Base-by-base conservation (phyloP, 2,888 invertebrate species). In the Cantharis nigra region DNA sequence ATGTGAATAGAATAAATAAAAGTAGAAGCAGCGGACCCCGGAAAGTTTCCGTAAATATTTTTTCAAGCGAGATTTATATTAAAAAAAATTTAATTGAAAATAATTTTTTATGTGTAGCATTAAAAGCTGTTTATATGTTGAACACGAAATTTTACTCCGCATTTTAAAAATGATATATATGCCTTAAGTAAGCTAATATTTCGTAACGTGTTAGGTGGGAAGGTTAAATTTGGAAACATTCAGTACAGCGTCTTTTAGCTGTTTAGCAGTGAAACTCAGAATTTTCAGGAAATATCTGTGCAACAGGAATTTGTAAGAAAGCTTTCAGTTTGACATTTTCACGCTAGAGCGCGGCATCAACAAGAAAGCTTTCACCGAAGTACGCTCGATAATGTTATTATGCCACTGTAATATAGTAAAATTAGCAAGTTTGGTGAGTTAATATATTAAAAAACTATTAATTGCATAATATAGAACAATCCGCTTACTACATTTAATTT, bases 211-310 rank as follows among this genome's bases (percentile, higher is more conserved):
- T 67, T 67, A 67, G 20, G 49, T 49, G n/a, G 49, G 2, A 49
- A 23, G 20, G n/a, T 67, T 67, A 67, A 23, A 67, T 67, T 49
- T 14, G 11, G n/a, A 67, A 23, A 67, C 23, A 49, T 69, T 73
- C 49, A 33, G 20, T 62, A 20, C 74, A 74, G 74, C 74, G 63
- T 28, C 74, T 9, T 74, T 74, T 49, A 74, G 74, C 30, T 69
- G 62, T 13, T 10, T 63, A 28, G 30, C 9, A 20, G 14, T 14
- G 74, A 74, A 74, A 70, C 74, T 74, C 69, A 4, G 9, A 62
- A 74, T 11, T 20, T 30, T 69, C 49, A n/a, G 26, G 18, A 18
- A 49, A 49, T 49, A 49, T n/a, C n/a, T n/a, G 49, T 49, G n/a
- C 69, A 69, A 7, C 63, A 18, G 62, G 18, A 28, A 69, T 62